phyloP scores from a whole-genome alignment of 2,888 invertebrate species.

The Spatulosminthurus flaviceps region DNA sequence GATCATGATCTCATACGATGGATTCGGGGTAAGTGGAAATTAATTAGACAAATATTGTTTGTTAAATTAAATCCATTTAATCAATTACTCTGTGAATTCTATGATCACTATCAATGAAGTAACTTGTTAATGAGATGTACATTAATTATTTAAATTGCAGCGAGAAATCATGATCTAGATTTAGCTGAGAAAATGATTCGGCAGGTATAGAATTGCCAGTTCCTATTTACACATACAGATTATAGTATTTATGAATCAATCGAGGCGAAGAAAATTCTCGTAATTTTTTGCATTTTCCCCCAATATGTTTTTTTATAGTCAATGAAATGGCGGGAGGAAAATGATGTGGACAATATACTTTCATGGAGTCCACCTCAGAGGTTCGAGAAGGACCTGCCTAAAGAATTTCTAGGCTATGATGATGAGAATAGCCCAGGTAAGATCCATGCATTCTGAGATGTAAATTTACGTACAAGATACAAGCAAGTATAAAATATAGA shows the following conservation, averaged over 20 bases:
- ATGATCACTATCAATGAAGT: too few species aligned
- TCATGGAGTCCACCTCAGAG: not conserved
- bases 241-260: too few species aligned
- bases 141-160: not conserved
- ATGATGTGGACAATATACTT: not conserved
- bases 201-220: too few species aligned
- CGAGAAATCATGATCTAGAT: not conserved
- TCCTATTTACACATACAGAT: too few species aligned
- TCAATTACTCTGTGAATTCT: too few species aligned
- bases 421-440: constrained; percentile 5
- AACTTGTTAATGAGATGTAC: not conserved
- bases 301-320: not conserved
- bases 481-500: too few species aligned
- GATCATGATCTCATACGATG: constrained; percentile 13
- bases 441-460: too few species aligned
- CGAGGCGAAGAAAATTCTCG: too few species aligned
- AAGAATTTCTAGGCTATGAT: not conserved
- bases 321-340: not conserved
- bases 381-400: not conserved
- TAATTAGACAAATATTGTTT: not conserved
- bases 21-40: constrained; percentile 13
- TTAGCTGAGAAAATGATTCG: not conserved
- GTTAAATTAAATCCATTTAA: too few species aligned
- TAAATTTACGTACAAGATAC: too few species aligned
- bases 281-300: constrained; percentile 2